Conservation (phyloP, 2,888 invertebrate species). For the Cyrtodaria siliqua region DNA sequence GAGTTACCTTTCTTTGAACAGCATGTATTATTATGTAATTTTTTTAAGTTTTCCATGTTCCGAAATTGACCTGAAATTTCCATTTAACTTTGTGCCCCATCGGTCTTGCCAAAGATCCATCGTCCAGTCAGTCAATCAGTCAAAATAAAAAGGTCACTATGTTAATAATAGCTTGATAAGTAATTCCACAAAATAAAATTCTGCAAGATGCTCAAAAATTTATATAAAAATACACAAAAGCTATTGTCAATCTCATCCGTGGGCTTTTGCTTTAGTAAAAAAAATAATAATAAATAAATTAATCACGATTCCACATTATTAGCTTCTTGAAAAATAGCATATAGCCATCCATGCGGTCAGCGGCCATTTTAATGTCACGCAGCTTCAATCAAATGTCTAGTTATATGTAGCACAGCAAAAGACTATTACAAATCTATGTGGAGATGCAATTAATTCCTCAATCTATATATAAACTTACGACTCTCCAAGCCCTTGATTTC, state of each 20-base stretch:
- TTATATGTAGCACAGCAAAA: too few species aligned
- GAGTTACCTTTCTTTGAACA: conserved; percentile 13
- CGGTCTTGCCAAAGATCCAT: conserved; percentile 62
- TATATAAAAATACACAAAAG: not conserved
- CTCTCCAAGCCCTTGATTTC: conserved; percentile 68
- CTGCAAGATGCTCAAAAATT: conserved; percentile 12
- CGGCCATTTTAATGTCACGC: too few species aligned
- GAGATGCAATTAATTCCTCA: too few species aligned
- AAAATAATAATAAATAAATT: not conserved
- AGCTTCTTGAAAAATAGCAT: not conserved
- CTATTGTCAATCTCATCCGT: conserved; percentile 21
- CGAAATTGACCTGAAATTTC: too few species aligned
- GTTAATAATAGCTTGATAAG: too few species aligned
- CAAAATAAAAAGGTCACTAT: not conserved
- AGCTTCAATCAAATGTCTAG: too few species aligned
- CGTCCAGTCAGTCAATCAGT: not conserved
- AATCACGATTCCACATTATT: too few species aligned
- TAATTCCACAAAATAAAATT: not conserved
- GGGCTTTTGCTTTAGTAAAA: conserved; percentile 19
- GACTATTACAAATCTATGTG: too few species aligned
- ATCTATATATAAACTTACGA: conserved; percentile 48
- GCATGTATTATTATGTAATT: too few species aligned
- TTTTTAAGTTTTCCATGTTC: too few species aligned
- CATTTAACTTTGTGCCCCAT: conserved; percentile 54
- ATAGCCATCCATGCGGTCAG: conserved; percentile 14